A percentile compares a stretch with the other conserved stretches of the same genome.
phyloP scores from a whole-genome alignment of 1,140 invertebrate genomes.

The Drosophila pectinifera region DNA sequence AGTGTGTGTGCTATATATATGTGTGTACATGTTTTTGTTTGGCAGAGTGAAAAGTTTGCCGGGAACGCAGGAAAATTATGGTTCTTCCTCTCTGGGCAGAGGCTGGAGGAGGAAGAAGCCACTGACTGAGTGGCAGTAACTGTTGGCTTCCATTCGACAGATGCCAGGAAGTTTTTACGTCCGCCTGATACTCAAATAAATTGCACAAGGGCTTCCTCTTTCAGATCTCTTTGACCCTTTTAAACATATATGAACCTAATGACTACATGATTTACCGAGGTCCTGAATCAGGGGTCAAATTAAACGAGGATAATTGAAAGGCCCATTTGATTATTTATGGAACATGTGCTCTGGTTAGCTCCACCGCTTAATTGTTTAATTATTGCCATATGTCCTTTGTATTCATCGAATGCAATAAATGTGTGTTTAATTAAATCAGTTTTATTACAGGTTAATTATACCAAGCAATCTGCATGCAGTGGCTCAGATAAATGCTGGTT shows the following conservation, averaged over 20 bases:
- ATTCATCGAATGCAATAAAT: conserved; percentile 35
- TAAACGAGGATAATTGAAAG: conserved; percentile 34
- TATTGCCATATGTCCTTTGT: conserved; percentile 21
- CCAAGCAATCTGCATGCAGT: conserved; percentile 31
- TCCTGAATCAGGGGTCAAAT: conserved; percentile 1
- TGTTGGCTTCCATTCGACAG: conserved; percentile 35
- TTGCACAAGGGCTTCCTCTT: conserved; percentile 9
- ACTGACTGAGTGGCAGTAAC: conserved; percentile 41
- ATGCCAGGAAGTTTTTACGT: conserved; percentile 42
- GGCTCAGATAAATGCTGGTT: conserved; percentile 4
- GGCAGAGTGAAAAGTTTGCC: conserved; percentile 44
- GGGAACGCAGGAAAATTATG: conserved; percentile 73
- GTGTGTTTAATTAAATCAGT: conserved; percentile 46
- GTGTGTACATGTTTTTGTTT: conserved; percentile 17
- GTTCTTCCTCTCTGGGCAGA: conserved; percentile 71
- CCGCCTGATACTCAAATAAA: conserved; percentile 28
- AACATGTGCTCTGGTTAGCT: conserved; percentile 19
- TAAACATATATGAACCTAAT: conserved; percentile 7
- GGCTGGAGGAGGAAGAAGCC: conserved; percentile 26
- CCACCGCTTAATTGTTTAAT: conserved; percentile 41
- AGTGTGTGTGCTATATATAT: conserved; percentile 1
- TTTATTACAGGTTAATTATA: conserved; percentile 58
- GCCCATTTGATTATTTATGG: conserved; percentile 35
- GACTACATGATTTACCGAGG: conserved; percentile 14
- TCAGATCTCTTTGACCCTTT: conserved; percentile 5